These are phyloP conservation scores for Drosophila sproati DNA, from an alignment of 1,140 invertebrate genomes.

Conservation along the genomic window DNA sequence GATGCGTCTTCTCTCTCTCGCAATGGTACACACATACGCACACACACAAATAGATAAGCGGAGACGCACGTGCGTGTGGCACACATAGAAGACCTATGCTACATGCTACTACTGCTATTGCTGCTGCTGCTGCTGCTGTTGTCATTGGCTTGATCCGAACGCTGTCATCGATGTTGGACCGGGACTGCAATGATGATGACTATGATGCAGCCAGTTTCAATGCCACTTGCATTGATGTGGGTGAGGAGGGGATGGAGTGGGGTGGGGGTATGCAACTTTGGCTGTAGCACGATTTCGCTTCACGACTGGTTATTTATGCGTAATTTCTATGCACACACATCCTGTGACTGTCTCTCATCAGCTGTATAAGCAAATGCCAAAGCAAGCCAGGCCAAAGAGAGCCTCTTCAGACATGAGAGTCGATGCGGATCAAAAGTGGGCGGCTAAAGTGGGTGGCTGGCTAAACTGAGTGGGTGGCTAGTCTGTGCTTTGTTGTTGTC, in stretches of 20 bases:
- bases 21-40: slow-evolving; percentile 32
- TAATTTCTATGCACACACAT: slow-evolving; percentile 74
- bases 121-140: slow-evolving; percentile 11
- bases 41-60: slow-evolving; percentile 4
- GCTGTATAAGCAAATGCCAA: slow-evolving; percentile 50
- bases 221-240: slow-evolving; percentile 20
- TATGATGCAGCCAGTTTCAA: slow-evolving; percentile 52
- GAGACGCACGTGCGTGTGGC: slow-evolving; percentile 24
- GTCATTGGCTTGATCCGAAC: slow-evolving; percentile 64
- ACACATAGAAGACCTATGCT: slow-evolving; percentile 8
- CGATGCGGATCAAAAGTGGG: slow-evolving; percentile 9
- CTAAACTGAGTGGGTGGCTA: slow-evolving; percentile 7
- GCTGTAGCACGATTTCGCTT: slow-evolving; percentile 11
- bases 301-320: slow-evolving; percentile 71
- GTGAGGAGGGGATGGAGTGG: too few relatives aligned
- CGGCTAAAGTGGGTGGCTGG: not conserved
- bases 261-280: not conserved
- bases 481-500: slow-evolving; percentile 32
- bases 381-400: slow-evolving; percentile 37
- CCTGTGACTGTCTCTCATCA: slow-evolving; percentile 21
- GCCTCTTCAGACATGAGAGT: slow-evolving; percentile 35
- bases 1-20: slow-evolving; percentile 50
- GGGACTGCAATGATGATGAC: not conserved
- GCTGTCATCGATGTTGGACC: slow-evolving; percentile 58
- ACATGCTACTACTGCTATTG: not conserved